Base-by-base conservation (phyloP, 2,888 invertebrate genomes). In the Neuroscelio doddi region DNA sequence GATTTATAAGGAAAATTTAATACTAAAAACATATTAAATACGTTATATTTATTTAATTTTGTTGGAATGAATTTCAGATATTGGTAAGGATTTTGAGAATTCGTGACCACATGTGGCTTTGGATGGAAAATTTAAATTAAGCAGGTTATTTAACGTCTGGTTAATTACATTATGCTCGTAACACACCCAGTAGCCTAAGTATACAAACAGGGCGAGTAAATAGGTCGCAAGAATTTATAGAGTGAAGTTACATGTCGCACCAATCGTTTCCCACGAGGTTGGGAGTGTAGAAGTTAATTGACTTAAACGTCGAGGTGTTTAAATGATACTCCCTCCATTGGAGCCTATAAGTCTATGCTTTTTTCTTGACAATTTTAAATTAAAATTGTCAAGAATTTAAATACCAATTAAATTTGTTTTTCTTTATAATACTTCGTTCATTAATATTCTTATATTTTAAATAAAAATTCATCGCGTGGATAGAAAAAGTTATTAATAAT, bases 151-250 rank as follows among this genome's bases (percentile, higher is more conserved):
- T 59, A 64, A 59, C 51, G 64, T 51, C 55, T 47, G 41, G 53
- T 59, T 59, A 59, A 64, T 64, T 64, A 51, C 64, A 32, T 39
- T 58, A 58, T 32, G 34, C 58, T 34, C 46, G 32, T 50, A 55
- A 64, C 64, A 64, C 64, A 55, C 64, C 64, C 51, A 55, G 41
- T 27, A 59, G 55, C 55, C 58, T 44, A 59, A 64, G 64, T 51
- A 59, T 46, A 64, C 59, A 64, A 64, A 57, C 50, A 57, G 61
- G 30, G 49, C 50, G 61, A 62, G 64, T 70, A 68, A 74, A 73
- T 74, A 70, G 70, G 70, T 71, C 68, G 69, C 69, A 57, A 70
- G 71, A 74, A 71, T 71, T 72, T 74, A 73, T 73, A 68, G 71
- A 63, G 69, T 34, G 56, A 55, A 68, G 71, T 68, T 67, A 69